Conservation (phyloP, 2,797 vertebrate genomes). For the Sebastes wilsoni region DNA sequence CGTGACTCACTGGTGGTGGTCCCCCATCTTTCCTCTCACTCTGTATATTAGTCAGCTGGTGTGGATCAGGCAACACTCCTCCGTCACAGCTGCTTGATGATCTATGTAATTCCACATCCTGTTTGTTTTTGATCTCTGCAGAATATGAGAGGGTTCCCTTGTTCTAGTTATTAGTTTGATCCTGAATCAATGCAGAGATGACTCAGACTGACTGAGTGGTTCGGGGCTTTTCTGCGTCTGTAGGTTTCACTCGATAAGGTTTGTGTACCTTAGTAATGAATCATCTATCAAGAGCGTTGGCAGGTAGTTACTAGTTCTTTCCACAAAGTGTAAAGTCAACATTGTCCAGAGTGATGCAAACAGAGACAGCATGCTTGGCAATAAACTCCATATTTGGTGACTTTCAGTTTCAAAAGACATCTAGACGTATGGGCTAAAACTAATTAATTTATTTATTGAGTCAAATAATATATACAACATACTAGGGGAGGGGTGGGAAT, state of each 20-base stretch:
- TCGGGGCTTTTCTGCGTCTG: not conserved
- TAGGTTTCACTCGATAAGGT: not conserved
- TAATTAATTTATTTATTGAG: not conserved
- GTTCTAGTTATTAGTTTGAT: conserved; percentile 1
- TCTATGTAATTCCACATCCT: conserved; percentile 45
- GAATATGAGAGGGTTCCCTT: conserved; percentile 14
- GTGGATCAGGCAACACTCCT: conserved; percentile 1
- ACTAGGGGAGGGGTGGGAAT: no score
- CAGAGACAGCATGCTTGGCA: not conserved
- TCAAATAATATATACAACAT: no score
- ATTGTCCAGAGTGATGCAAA: not conserved
- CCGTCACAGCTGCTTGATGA: conserved; percentile 33
- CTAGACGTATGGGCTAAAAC: not conserved
- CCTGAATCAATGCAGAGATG: not conserved
- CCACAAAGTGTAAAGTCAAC: not conserved
- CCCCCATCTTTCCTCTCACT: conserved; percentile 21
- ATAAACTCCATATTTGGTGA: not conserved
- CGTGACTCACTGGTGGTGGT: conserved; percentile 39
- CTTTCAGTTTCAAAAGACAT: not conserved
- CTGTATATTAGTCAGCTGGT: conserved; percentile 43
- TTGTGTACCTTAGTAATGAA: not conserved
- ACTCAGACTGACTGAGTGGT: not conserved
- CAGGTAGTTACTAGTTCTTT: not conserved
- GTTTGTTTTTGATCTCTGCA: conserved; percentile 23
- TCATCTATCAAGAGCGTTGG: not conserved